Evolutionary conservation across 1,140 invertebrate genomes (phyloP), one percentile per base, ranked within the genome.

Genomic region (Atta colombica): DNA sequence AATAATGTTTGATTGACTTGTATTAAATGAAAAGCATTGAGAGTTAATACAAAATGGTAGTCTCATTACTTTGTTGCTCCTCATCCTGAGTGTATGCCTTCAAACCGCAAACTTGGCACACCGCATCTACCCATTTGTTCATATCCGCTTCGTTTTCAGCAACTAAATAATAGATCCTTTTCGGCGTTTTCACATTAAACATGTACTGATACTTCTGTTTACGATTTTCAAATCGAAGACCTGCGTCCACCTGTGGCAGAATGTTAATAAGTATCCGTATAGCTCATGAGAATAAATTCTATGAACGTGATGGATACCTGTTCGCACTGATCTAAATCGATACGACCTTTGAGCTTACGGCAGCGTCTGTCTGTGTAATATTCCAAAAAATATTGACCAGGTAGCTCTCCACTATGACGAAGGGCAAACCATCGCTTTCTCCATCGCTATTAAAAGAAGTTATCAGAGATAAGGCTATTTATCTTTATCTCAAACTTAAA

Each of bases 261-360:
- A 21, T 49, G 14, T 60, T 10, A 6, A 90, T 74, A 53, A 72
- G 18, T 31, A 78, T n/a, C 21, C 5, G 4, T 65, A 80, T 88
- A 72, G 81, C 39, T 75, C 53, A 12, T 28, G 12, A 14, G 68
- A 39, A 72, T 0, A 63, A 5, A 28, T 58, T 45, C n/a, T 16
- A n/a, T 71, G 49, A 18, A 49, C n/a, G 58, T 12, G 25, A 75
- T 66, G 78, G 63, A 66, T 96, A 98, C 98, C 96, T 99, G 98
- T 96, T 99, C 98, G 95, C 98, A 99, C 93, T 99, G 97, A 96
- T 99, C 98, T 89, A 99, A 96, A 96, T 99, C 98, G 86, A 99
- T 99, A 87, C 97, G 96, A 87, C 99, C 98, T 95, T 99, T 99
- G 74, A 98, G 95, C 93, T 98, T 98, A 89, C 97, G 96, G 93